Percentiles rank a stretch among this genome's conserved stretches.
Conservation (phyloP, 2,797 vertebrate species). For the Ctenopoma multispine region DNA sequence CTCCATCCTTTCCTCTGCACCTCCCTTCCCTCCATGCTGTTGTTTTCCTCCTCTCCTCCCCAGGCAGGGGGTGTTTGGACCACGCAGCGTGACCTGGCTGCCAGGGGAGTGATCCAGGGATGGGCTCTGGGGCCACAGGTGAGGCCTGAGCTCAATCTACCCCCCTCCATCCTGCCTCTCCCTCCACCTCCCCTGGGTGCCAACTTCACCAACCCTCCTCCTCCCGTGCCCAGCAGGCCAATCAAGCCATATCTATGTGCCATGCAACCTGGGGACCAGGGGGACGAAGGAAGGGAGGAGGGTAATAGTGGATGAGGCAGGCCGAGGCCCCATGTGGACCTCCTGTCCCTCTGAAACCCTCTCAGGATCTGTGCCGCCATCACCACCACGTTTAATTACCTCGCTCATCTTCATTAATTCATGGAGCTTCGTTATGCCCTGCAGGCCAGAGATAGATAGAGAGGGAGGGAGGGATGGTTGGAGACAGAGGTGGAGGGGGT, state of each 20-base stretch:
- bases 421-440: slow-evolving; percentile 88
- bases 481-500: slow-evolving; percentile 51
- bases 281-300: slow-evolving; percentile 52
- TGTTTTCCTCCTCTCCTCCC: slow-evolving; percentile 81
- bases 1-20: slow-evolving; percentile 60
- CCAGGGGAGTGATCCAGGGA: slow-evolving; percentile 88
- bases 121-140: slow-evolving; percentile 91
- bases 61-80: slow-evolving; percentile 84
- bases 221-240: slow-evolving; percentile 90
- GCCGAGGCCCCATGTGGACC: slow-evolving; percentile 80
- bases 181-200: slow-evolving; percentile 77
- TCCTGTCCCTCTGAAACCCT: slow-evolving; percentile 90
- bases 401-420: slow-evolving; percentile 95
- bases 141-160: slow-evolving; percentile 87
- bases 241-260: slow-evolving; percentile 90
- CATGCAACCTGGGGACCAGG: slow-evolving; percentile 85
- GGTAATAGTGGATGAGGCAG: slow-evolving; percentile 55
- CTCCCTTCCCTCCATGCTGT: slow-evolving; percentile 75
- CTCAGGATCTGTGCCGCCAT: slow-evolving; percentile 89
- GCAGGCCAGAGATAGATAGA: slow-evolving; percentile 82
- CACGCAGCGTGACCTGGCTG: slow-evolving; percentile 85
- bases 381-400: slow-evolving; percentile 93
- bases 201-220: slow-evolving; percentile 67
- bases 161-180: slow-evolving; percentile 71
- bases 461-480: slow-evolving; percentile 40